Percentiles rank a stretch among this genome's conserved stretches.
phyloP scores from a whole-genome alignment of 2,113 vertebrate genomes.

The Oryzias celebensis region DNA sequence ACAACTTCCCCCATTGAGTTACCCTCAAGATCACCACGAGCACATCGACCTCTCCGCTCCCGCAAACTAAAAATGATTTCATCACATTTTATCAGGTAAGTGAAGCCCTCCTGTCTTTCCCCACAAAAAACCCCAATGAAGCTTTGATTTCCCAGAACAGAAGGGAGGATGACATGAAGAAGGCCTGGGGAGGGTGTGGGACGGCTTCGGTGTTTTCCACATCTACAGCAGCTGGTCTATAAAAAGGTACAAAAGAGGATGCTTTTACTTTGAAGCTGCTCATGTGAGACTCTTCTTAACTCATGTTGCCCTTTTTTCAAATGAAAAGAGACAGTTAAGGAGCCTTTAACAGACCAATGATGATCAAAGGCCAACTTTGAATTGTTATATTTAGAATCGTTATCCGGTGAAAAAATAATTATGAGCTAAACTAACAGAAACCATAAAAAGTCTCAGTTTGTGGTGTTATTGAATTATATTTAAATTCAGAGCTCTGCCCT shows the following conservation, averaged over 20 bases:
- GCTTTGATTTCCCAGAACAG: slow-evolving; percentile 54
- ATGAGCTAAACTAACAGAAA: no score
- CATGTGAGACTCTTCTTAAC: neutral
- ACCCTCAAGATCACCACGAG: slow-evolving; percentile 77
- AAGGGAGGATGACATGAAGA: slow-evolving; percentile 50
- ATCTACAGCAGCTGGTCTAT: slow-evolving; percentile 43
- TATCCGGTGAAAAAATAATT: no score
- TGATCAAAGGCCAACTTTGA: no score
- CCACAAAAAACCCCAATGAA: no score
- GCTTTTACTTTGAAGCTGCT: slow-evolving; percentile 18
- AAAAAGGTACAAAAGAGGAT: slow-evolving; percentile 41
- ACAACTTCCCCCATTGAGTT: slow-evolving; percentile 28
- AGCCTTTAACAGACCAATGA: slow-evolving; percentile 24
- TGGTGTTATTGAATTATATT: no score
- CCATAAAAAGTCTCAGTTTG: no score
- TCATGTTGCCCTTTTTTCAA: slow-evolving; percentile 32
- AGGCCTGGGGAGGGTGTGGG: slow-evolving; percentile 25
- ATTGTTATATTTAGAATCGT: no score
- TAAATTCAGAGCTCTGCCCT: no score
- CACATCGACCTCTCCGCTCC: slow-evolving; percentile 74
- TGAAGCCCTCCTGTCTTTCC: slow-evolving; percentile 60
- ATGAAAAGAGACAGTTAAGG: slow-evolving; percentile 81
- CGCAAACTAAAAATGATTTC: slow-evolving; percentile 67
- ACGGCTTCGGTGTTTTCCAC: slow-evolving; percentile 4
- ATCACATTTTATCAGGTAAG: slow-evolving; percentile 90